Evolutionary conservation across 2,113 vertebrate species (phyloP), one percentile per base, ranked within the genome.

Genomic region (Varanus komodoensis): DNA sequence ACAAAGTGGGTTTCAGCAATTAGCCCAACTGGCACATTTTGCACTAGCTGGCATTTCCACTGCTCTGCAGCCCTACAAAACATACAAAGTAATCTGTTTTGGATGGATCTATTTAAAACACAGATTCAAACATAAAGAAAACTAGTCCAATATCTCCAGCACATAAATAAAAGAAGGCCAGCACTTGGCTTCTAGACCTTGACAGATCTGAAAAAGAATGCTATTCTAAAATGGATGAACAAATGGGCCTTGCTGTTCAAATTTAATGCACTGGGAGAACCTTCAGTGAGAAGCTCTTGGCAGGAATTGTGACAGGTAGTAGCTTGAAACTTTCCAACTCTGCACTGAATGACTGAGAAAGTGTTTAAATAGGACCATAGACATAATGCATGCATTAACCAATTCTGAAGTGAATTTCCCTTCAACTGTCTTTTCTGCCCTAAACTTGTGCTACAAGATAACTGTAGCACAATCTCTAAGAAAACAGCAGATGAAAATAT

Each of bases 391-490:
- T 86, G n/a, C 32, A 17, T 80, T 48, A 64, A 17, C 61, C 25
- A 52, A 67, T 69, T 27, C 8, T 69, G 4, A 0, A 54, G 80
- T 54, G 38, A 64, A 21, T 89, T 44, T 61, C 11, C n/a, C 21
- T 4, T 86, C 52, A 54, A 79, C 90, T 54, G 1, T 32, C 86
- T 74, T 82, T 77, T 80, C 82, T 91, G 6, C 19, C 32, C 84
- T 77, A 52, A 44, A 32, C 19, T 21, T 9, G 6, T 44, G 25
- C 86, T 34, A 14, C 34, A 78, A 38, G 1, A 8, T 17, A 32
- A 82, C 19, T 82, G 61, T 64, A 64, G 61, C 61, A 64, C 61
- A 64, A 64, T 21, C 61, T 64, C 61, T 21, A 19, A 5, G 61
- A 15, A 64, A 11, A 64, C 19, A 64, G 21, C 57, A 52, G 29